Evolutionary conservation across 2,888 invertebrate genomes (phyloP), one percentile per base, ranked within the genome.

Genomic region (Phengaris alcon): DNA sequence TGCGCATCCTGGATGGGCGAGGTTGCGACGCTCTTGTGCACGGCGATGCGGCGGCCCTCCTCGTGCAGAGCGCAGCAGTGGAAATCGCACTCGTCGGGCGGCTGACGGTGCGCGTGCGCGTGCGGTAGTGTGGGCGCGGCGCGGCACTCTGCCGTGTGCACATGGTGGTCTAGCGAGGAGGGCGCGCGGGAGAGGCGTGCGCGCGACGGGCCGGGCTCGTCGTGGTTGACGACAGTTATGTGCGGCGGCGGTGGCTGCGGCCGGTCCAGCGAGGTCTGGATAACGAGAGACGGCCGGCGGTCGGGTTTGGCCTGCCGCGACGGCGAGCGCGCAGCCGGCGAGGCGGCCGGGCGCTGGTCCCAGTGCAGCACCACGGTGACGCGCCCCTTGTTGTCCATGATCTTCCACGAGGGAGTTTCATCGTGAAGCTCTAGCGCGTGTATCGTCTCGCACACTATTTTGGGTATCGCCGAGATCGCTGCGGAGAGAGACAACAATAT

Each of bases 331-430:
- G 95, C 95, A 82, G 94, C 94, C 85, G 94, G 94, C 83, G 95
- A 95, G 84, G 95, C 94, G 85, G 94, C 95, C 91, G 95, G 96
- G 84, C 97, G 96, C 94, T 97, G 98, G 95, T 98, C 98, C 98
- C 98, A 98, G 94, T 98, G 98, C 90, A 98, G 95, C 90, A 98
- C 98, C 94, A 98, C 98, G 87, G 98, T 98, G 94, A 98, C 97
- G 90, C 98, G 96, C 90, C 98, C 98, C 95, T 98, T 97, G 95
- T 98, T 98, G 96, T 98, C 98, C 98, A 98, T 98, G 95, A 98
- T 98, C 94, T 98, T 98, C 98, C 98, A 98, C 94, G 98, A 97
- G 88, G 98, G 98, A 90, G 98, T 97, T 94, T 98, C 98, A 97
- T 98, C 97, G 95, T 98, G 98, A 90, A 98, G 95, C 94, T 98